phyloP scores from a whole-genome alignment of 2,797 vertebrate species.

The Poecilia gillii region DNA sequence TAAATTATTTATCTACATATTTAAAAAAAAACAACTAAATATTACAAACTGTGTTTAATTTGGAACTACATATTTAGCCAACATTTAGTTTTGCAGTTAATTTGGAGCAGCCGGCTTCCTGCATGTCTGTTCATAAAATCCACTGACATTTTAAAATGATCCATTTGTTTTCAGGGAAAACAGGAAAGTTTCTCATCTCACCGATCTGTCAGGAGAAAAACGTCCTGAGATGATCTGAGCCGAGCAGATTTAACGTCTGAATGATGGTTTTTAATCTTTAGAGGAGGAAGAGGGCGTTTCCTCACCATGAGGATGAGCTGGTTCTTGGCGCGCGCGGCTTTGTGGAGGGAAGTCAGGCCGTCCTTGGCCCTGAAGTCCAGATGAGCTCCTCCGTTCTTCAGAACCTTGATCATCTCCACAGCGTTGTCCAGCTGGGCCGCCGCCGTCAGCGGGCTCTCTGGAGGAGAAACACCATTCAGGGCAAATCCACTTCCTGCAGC shows the following conservation, averaged over 20 bases:
- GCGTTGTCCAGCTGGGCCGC: constrained; percentile 86
- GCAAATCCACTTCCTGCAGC: not conserved
- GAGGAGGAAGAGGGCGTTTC: not conserved
- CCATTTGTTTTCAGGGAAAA: not conserved
- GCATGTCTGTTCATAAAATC: not conserved
- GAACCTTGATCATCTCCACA: constrained; percentile 86
- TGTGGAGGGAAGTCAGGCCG: constrained; percentile 93
- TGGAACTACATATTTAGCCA: too few species aligned
- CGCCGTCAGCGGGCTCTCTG: constrained; percentile 92
- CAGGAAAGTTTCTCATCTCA: not conserved
- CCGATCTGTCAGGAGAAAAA: not conserved
- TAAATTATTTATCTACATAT: too few species aligned
- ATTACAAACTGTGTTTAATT: too few species aligned
- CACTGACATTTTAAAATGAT: not conserved
- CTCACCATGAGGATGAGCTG: constrained; percentile 86
- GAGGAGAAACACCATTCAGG: not conserved
- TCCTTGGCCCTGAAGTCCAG: constrained; percentile 94
- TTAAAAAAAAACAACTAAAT: too few species aligned
- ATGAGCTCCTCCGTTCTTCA: constrained; percentile 92
- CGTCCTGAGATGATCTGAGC: not conserved
- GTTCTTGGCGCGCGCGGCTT: constrained; percentile 89
- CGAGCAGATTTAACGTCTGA: too few species aligned
- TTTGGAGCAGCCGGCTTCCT: too few species aligned
- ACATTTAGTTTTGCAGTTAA: too few species aligned
- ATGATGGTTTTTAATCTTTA: not conserved